Base-by-base conservation (phyloP, 2,113 vertebrate genomes). In the Phylloscopus trochilus region DNA sequence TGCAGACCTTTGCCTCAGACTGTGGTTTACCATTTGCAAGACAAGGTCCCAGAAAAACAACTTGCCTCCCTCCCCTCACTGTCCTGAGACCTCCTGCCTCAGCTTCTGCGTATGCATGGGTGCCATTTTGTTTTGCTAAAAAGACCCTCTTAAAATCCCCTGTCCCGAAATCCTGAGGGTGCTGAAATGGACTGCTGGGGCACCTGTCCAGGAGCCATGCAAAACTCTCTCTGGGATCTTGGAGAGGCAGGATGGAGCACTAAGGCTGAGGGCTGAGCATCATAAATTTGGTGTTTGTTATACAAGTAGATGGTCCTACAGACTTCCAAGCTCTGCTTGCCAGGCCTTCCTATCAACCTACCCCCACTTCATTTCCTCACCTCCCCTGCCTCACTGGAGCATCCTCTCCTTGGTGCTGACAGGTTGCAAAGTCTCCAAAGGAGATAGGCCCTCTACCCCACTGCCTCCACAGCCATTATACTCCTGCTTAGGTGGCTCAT, bases 211-310 rank as follows among this genome's bases (percentile, higher is more conserved):
- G 63, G 47, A 84, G n/a, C 24, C 0, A 0, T 19, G 15, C 53
- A 56, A 26, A 68, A 77, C 28, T 92, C 21, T 27, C 17, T 84
- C 44, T 60, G 66, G 22, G 43, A 28, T 58, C 37, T 52, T 6
- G 1, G 37, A 49, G 26, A 30, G 33, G 15, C n/a, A 58, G 28
- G n/a, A 68, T n/a, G 70, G 44, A 85, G 41, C 66, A 6, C 62
- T 69, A n/a, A 62, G 49, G 39, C 37, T 0, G 0, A 52, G 13
- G 49, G 24, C 53, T 60, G 18, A 26, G 26, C 13, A 4, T 72
- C 41, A 0, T 1, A 28, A 76, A 8, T 41, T 62, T 76, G n/a
- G 5, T 53, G 30, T 49, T 79, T 72, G 8, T 75, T 13, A 6
- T 8, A 62, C 6, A n/a, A 64, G 27, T 18, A 73, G 37, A 16